Conservation (phyloP, 1,140 invertebrate genomes). For the Drosophila insularis region DNA sequence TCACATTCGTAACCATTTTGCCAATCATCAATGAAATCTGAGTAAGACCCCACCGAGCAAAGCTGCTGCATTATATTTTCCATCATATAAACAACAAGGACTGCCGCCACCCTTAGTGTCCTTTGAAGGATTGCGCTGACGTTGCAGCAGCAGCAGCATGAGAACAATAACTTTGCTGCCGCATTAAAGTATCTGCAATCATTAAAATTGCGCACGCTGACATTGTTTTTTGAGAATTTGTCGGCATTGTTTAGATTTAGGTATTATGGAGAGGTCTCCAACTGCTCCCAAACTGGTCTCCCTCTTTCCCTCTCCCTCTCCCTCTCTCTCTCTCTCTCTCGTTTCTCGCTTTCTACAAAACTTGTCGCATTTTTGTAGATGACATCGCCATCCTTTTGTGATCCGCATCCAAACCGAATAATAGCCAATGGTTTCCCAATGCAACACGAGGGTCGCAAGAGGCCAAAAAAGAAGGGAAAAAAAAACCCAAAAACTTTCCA, state of each 20-base stretch:
- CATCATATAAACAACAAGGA: slow-evolving; percentile 2
- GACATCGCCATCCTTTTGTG: slow-evolving; percentile 54
- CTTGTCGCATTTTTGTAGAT: slow-evolving; percentile 44
- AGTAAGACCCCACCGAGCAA: neutral
- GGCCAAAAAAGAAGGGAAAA: slow-evolving; percentile 17
- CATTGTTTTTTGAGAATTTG: slow-evolving; percentile 67
- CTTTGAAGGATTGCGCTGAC: slow-evolving; percentile 8
- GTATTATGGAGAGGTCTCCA: slow-evolving; percentile 17
- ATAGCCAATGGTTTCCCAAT: slow-evolving; percentile 37
- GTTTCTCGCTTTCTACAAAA: slow-evolving; percentile 7
- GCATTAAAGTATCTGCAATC: slow-evolving; percentile 81
- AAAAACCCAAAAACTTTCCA: slow-evolving; percentile 31
- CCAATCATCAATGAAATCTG: slow-evolving; percentile 6
- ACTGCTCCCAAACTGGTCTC: slow-evolving; percentile 20
- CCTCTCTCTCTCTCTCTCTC: neutral
- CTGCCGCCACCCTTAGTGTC: neutral
- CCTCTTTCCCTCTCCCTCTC: neutral
- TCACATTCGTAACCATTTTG: neutral
- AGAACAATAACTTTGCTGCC: slow-evolving; percentile 73
- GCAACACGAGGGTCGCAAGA: slow-evolving; percentile 26
- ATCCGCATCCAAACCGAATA: slow-evolving; percentile 60
- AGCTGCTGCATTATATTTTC: neutral
- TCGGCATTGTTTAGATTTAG: slow-evolving; percentile 63
- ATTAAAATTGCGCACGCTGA: slow-evolving; percentile 78
- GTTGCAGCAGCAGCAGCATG: slow-evolving; percentile 35